Conservation (phyloP, 2,113 vertebrate species). For the Toxotes jaculatrix region DNA sequence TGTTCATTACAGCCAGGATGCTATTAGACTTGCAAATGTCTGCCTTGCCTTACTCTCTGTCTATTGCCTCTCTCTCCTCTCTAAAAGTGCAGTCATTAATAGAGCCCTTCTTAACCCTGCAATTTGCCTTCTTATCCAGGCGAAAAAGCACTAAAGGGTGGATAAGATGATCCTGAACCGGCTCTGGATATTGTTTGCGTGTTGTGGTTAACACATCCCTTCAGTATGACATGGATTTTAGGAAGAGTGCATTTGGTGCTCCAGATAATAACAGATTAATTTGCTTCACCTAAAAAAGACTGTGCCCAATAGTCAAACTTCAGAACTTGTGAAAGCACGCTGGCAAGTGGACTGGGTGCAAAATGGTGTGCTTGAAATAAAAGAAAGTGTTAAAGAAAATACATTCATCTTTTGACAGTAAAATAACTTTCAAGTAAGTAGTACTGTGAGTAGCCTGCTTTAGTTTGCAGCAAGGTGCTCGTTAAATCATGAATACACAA, state of each 20-base stretch:
- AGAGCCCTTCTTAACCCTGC: slow-evolving; percentile 50
- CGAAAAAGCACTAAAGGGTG: slow-evolving; percentile 40
- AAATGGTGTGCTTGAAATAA: neutral
- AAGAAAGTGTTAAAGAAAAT: neutral
- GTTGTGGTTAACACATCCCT: slow-evolving; percentile 22
- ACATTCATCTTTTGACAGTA: neutral
- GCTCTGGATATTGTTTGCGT: slow-evolving; percentile 17
- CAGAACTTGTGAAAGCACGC: neutral
- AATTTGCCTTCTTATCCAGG: slow-evolving; percentile 53
- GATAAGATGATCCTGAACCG: slow-evolving; percentile 9
- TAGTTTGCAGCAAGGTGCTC: neutral
- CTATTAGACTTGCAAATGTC: slow-evolving; percentile 75
- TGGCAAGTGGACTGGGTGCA: neutral
- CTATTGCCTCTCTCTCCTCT: slow-evolving; percentile 18
- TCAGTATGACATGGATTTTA: slow-evolving; percentile 7
- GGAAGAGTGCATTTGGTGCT: slow-evolving; percentile 12
- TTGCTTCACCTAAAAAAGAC: neutral
- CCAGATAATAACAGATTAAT: neutral
- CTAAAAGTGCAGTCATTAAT: slow-evolving; percentile 61
- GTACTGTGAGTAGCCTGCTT: too few species aligned
- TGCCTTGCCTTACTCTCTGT: slow-evolving; percentile 40
- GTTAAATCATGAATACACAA: neutral
- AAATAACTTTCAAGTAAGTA: neutral
- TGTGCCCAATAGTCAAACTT: neutral
- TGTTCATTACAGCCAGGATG: slow-evolving; percentile 71